A percentile compares a stretch with the other conserved stretches of the same genome.
These are phyloP conservation scores for Blennius ocellaris DNA, from an alignment of 2,113 vertebrate species.

Conservation along the genomic window DNA sequence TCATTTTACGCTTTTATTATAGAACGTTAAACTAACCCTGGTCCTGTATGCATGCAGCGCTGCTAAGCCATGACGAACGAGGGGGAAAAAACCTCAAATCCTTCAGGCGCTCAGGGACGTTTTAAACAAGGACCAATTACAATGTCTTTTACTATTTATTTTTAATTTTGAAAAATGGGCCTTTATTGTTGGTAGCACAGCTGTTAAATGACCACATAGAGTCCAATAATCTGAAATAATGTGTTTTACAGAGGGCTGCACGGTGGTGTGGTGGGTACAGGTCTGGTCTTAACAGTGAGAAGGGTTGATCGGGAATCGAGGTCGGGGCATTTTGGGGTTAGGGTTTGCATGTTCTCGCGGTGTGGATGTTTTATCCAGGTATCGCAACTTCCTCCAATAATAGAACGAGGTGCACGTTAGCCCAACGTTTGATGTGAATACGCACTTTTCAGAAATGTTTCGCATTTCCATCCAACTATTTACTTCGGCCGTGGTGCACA, in stretches of 20 bases:
- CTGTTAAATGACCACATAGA: slow-evolving; percentile 62
- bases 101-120: slow-evolving; percentile 65
- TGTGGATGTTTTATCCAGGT: too few species aligned
- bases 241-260: slow-evolving; percentile 54
- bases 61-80: slow-evolving; percentile 32
- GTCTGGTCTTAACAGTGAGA: too few species aligned
- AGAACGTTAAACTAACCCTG: slow-evolving; percentile 58
- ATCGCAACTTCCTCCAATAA: too few species aligned
- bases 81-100: slow-evolving; percentile 51
- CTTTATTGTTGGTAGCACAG: slow-evolving; percentile 67
- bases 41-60: slow-evolving; percentile 26
- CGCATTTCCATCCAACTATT: too few species aligned
- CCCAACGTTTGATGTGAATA: too few species aligned
- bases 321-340: too few species aligned
- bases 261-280: too few species aligned
- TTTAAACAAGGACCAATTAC: slow-evolving; percentile 72
- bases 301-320: too few species aligned
- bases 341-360: too few species aligned
- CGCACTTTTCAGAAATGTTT: too few species aligned
- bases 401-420: too few species aligned
- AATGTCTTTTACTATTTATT: slow-evolving; percentile 58
- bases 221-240: slow-evolving; percentile 66
- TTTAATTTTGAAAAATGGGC: slow-evolving; percentile 64
- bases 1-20: slow-evolving; percentile 75
- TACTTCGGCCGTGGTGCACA: too few species aligned